These are phyloP conservation scores for Eumerus sabulonum DNA, from an alignment of 2,888 invertebrate species.

Conservation along the genomic window DNA sequence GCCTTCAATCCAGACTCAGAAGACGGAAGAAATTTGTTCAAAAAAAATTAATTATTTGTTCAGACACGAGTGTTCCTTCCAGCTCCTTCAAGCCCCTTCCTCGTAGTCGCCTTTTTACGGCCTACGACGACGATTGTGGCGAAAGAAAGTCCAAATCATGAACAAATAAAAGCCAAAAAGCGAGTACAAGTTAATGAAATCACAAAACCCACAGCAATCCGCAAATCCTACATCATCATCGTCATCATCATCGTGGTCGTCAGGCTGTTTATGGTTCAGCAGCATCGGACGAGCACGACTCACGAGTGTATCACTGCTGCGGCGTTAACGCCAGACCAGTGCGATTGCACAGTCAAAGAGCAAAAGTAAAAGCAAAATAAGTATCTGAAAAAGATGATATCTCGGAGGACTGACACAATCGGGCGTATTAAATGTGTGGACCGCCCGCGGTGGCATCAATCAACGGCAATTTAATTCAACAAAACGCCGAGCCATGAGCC, in stretches of 20 bases:
- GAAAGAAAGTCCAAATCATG: constrained; percentile 25
- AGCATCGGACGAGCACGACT: no score
- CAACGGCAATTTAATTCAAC: constrained; percentile 70
- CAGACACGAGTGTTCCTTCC: no score
- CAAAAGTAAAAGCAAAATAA: no score
- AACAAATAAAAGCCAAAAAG: constrained; percentile 29
- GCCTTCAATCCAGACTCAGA: constrained; percentile 19
- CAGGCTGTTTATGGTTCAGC: neutral
- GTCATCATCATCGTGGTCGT: constrained; percentile 10
- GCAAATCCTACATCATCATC: constrained; percentile 56
- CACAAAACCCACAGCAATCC: constrained; percentile 52
- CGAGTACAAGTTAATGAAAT: constrained; percentile 55
- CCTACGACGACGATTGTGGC: neutral
- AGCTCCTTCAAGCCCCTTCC: no score
- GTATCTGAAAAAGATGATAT: constrained; percentile 50
- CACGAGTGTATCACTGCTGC: constrained; percentile 38
- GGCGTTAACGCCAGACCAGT: constrained; percentile 42
- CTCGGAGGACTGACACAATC: constrained; percentile 67
- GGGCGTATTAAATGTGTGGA: constrained; percentile 66
- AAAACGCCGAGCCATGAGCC: constrained; percentile 41
- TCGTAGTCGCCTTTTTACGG: neutral
- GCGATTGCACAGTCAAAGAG: no score
- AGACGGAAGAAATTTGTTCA: constrained; percentile 21
- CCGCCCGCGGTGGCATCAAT: constrained; percentile 74
- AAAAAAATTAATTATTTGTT: constrained; percentile 58